Evolutionary conservation across 2,888 invertebrate species (phyloP), one percentile per base, ranked within the genome.

Genomic region (Folsomia manolachei): DNA sequence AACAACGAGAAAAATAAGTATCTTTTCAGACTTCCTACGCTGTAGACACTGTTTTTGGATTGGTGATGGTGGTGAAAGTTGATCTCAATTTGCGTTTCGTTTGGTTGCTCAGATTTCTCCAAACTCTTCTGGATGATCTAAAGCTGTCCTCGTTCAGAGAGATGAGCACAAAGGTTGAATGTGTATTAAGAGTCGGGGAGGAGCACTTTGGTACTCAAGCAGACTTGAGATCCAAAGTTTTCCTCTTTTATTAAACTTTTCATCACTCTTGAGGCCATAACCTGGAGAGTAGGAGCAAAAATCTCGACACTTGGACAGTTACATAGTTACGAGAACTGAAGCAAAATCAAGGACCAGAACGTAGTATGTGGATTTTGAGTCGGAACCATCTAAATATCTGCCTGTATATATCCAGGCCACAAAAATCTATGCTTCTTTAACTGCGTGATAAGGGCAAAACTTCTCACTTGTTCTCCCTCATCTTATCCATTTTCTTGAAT

Each of bases 201-300:
- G n/a, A n/a, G 18, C 18, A 51, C 51, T 51, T 51, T 51, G 51
- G 19, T 56, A 19, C 21, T 7, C 19, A n/a, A n/a, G n/a, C n/a
- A n/a, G n/a, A 19, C 56, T 56, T 56, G 56, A 14, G 56, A 66
- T 66, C 51, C 52, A 66, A 66, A 66, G 65, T 66, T 67, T 66
- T 67, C 60, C 53, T n/a, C 67, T 56, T 67, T 67, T 67, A 67
- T 67, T 67, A 67, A 67, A 67, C 56, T 67, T 67, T 66, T 67
- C 67, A 67, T 67, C 67, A 67, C 67, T 67, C 27, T 67, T 39
- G 39, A 39, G 39, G 39, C 39, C 14, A 39, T 39, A 39, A 39
- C 39, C 39, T 14, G 7, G 14, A 14, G 39, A 39, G n/a, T n/a
- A n/a, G n/a, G n/a, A n/a, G n/a, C n/a, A n/a, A 39, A 39, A 39